phyloP scores from a whole-genome alignment of 1,140 invertebrate genomes.

The Patella vulgata region DNA sequence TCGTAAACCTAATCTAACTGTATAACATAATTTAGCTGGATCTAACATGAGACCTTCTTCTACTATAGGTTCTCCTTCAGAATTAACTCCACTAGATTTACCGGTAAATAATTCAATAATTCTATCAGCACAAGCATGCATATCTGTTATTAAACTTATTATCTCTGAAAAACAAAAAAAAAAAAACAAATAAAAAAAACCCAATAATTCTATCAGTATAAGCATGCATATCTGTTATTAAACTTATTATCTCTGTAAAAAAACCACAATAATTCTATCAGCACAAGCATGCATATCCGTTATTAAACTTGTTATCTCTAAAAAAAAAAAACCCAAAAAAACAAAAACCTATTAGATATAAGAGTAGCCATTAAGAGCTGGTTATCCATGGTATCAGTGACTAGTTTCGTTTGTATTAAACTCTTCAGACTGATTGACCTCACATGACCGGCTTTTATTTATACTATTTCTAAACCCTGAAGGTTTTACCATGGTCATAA shows the following conservation, averaged over 20 bases:
- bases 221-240: conserved; percentile 73
- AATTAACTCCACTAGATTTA: conserved; percentile 35
- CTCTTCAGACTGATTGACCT: no score
- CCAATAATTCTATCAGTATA: conserved; percentile 72
- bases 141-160: conserved; percentile 72
- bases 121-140: conserved; percentile 72
- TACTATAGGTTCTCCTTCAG: conserved; percentile 21
- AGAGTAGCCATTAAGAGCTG: no score
- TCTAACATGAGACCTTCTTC: conserved; percentile 56
- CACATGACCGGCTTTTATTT: no score
- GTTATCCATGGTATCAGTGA: no score
- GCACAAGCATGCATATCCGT: conserved; percentile 73
- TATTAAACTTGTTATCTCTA: conserved; percentile 74
- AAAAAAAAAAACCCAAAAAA: conserved; percentile 35
- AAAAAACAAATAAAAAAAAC: conserved; percentile 65
- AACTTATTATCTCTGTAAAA: conserved; percentile 72
- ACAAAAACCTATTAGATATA: no score
- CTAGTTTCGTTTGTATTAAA: no score
- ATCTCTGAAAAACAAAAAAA: conserved; percentile 70
- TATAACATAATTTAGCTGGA: conserved; percentile 72
- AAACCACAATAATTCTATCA: conserved; percentile 69
- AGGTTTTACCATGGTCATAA: no score
- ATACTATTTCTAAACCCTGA: no score
- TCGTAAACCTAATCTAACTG: conserved; percentile 72
- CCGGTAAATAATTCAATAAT: conserved; percentile 71